Conservation (phyloP, 2,888 invertebrate genomes). For the Trichopria drosophilae region DNA sequence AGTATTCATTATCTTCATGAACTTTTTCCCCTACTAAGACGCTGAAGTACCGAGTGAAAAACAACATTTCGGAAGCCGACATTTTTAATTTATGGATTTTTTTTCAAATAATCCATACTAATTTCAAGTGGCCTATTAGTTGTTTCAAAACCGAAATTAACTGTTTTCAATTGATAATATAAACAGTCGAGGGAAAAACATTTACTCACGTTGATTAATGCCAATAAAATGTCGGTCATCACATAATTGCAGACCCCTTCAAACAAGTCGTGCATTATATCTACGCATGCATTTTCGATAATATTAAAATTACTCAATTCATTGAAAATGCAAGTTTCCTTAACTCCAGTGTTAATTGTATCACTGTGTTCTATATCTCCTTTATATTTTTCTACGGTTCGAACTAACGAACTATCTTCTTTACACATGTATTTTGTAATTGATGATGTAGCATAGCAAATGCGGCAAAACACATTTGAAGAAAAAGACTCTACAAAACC, state of each 20-base stretch:
- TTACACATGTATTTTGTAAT: conserved; percentile 12
- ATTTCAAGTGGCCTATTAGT: conserved; percentile 5
- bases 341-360: conserved; percentile 15
- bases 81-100: conserved; percentile 14
- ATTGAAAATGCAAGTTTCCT: conserved; percentile 21
- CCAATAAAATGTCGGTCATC: too few relatives aligned
- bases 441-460: conserved; percentile 16
- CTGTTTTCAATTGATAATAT: too few relatives aligned
- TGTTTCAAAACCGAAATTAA: too few relatives aligned
- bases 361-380: conserved; percentile 7
- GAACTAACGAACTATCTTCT: conserved; percentile 17
- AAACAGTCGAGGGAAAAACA: too few relatives aligned
- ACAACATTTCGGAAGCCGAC: conserved; percentile 14
- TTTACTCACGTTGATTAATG: too few relatives aligned
- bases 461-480: conserved; percentile 21
- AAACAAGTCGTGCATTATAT: too few relatives aligned
- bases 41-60: conserved; percentile 16
- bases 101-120: conserved; percentile 10
- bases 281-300: too few relatives aligned
- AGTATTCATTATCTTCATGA: background rate
- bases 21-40: conserved; percentile 9
- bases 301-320: conserved; percentile 18
- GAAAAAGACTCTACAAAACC: conserved; percentile 25
- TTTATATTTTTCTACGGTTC: conserved; percentile 19
- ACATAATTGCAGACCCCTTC: too few relatives aligned